These are phyloP conservation scores for Steinernema khuongi DNA, from an alignment of 1,140 invertebrate species.

Conservation along the genomic window DNA sequence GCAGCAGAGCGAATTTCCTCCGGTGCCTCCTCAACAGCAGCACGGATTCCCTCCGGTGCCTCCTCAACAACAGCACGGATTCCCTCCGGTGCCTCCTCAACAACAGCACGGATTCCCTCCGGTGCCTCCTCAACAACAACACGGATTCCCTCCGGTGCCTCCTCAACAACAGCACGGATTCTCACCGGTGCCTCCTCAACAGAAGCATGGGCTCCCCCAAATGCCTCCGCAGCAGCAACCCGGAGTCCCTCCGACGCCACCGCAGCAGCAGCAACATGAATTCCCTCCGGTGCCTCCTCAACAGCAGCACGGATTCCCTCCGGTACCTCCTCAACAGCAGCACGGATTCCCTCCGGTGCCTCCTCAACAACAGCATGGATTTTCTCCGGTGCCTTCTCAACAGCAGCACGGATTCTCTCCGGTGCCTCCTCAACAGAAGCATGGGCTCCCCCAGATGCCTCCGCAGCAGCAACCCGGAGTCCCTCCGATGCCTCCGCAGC, in stretches of 20 bases:
- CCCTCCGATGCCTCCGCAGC: not conserved
- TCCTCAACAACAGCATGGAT: not conserved
- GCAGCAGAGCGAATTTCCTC: not conserved
- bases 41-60: not conserved
- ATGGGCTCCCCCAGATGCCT: not conserved
- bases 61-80: not conserved
- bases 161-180: not conserved
- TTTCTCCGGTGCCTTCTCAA: not conserved
- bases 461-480: not conserved
- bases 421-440: not conserved
- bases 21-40: not conserved
- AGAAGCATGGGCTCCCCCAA: not conserved
- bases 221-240: not conserved
- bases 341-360: not conserved
- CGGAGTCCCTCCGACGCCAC: not conserved
- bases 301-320: not conserved
- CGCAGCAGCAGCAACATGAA: not conserved
- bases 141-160: not conserved
- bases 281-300: not conserved
- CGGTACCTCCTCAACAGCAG: not conserved
- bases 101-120: too few species aligned
- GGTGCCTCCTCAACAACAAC: not conserved
- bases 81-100: too few species aligned
- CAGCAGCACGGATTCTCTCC: not conserved
- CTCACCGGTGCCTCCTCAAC: not conserved